A percentile compares a stretch with the other conserved stretches of the same genome.
Evolutionary conservation across 1,140 invertebrate species (phyloP).

Genomic region (Drusus annulatus): DNA sequence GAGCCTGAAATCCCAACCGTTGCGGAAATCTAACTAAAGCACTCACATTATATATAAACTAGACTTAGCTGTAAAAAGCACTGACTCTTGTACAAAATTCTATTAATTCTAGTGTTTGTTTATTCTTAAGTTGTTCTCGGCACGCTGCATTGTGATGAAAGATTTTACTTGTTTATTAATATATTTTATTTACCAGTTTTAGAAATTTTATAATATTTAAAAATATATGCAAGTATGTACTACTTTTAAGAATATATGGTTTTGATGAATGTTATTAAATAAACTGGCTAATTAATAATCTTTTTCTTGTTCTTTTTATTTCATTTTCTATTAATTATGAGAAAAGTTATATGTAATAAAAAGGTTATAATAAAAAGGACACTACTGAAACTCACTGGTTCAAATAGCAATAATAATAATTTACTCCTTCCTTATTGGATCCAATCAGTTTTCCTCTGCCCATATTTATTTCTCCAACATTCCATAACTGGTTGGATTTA

Average conservation of each 20-base stretch:
- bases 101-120: slow-evolving; percentile 31
- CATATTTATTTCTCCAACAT: neutral
- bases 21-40: slow-evolving; percentile 15
- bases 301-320: neutral
- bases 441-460: neutral
- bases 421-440: no score
- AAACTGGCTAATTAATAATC: slow-evolving; percentile 20
- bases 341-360: no score
- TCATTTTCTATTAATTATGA: no score
- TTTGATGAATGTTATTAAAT: slow-evolving; percentile 35
- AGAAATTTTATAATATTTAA: slow-evolving; percentile 28
- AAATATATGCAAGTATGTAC: slow-evolving; percentile 27
- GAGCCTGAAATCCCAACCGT: slow-evolving; percentile 4
- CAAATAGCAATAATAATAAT: no score
- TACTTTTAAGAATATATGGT: slow-evolving; percentile 31
- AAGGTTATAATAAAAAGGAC: no score
- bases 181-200: slow-evolving; percentile 45
- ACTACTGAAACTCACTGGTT: no score
- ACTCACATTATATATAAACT: neutral
- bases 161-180: slow-evolving; percentile 36
- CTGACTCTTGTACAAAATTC: slow-evolving; percentile 48
- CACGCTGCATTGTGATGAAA: neutral
- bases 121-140: slow-evolving; percentile 22
- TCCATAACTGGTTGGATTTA: no score
- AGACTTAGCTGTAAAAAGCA: slow-evolving; percentile 39